phyloP scores from a whole-genome alignment of 2,888 invertebrate genomes.

The Ennomos fuscantarius region DNA sequence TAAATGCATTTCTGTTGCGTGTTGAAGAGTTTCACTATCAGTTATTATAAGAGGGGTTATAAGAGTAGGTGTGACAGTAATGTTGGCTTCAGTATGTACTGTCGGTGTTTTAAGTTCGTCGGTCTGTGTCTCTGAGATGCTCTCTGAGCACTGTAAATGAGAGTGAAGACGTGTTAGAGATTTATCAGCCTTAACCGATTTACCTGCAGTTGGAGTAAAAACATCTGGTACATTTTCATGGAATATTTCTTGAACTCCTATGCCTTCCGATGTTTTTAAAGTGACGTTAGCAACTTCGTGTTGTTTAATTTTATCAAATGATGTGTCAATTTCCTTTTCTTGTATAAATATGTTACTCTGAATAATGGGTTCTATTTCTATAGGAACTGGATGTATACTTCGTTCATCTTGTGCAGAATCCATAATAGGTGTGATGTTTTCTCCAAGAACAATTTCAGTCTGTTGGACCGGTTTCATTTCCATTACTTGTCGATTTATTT shows the following conservation, averaged over 20 bases:
- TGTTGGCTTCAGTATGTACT: constrained; percentile 50
- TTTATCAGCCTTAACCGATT: constrained; percentile 59
- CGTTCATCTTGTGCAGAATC: constrained; percentile 42
- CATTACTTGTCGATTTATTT: constrained; percentile 62
- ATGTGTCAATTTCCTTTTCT: constrained; percentile 59
- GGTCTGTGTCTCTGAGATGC: constrained; percentile 57
- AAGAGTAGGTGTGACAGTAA: constrained; percentile 60
- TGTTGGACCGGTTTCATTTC: constrained; percentile 62
- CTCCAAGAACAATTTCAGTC: constrained; percentile 59
- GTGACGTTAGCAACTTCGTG: constrained; percentile 56
- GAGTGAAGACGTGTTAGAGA: constrained; percentile 61
- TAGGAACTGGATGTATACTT: constrained; percentile 46
- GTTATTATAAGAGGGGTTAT: constrained; percentile 67
- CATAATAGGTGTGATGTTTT: constrained; percentile 52
- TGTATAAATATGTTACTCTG: constrained; percentile 60
- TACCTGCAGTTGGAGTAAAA: constrained; percentile 50
- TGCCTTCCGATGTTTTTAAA: constrained; percentile 58
- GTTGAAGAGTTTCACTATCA: constrained; percentile 67
- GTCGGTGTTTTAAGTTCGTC: constrained; percentile 56
- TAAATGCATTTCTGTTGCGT: constrained; percentile 66
- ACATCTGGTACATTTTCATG: constrained; percentile 61
- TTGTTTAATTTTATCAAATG: constrained; percentile 44
- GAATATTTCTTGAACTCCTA: constrained; percentile 67
- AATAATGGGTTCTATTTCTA: constrained; percentile 56
- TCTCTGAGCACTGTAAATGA: constrained; percentile 72